A percentile compares a stretch with the other conserved stretches of the same genome.
These are phyloP conservation scores for Holothuria scabra DNA, from an alignment of 53 echinoderm and acorn worm species.

Conservation along the genomic window DNA sequence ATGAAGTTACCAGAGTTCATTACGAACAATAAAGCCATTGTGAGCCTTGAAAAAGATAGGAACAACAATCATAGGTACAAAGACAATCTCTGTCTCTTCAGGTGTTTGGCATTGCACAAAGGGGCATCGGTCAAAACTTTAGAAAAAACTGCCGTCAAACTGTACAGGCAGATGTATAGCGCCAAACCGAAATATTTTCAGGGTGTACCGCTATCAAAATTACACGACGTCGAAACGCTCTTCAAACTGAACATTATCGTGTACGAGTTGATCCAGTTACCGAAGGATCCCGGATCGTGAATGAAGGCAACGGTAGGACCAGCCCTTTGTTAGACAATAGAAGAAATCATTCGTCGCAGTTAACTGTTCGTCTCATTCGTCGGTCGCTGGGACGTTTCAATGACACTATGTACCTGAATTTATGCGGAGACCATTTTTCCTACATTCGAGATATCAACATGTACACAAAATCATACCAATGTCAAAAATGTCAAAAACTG, in stretches of 20 bases:
- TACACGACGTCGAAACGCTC: not conserved
- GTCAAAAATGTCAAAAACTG: conserved; percentile 24
- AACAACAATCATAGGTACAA: not conserved
- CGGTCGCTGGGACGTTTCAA: not conserved
- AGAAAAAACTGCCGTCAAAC: not conserved
- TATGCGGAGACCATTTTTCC: not conserved
- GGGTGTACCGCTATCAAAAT: not conserved
- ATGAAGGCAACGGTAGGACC: not conserved
- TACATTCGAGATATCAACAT: conserved; percentile 6
- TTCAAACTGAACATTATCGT: conserved; percentile 13
- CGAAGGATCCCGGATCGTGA: no score
- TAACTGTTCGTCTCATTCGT: not conserved
- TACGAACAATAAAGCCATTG: no score
- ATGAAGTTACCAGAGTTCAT: not conserved
- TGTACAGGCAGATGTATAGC: not conserved
- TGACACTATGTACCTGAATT: not conserved
- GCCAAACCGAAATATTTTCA: not conserved
- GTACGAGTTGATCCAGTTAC: not conserved
- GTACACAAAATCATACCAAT: conserved; percentile 5
- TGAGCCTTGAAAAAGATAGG: not conserved
- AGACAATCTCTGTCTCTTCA: conserved; percentile 42
- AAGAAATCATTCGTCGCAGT: no score
- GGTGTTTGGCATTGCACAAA: conserved; percentile 31
- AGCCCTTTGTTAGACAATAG: no score
- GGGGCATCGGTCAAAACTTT: no score